phyloP scores from a whole-genome alignment of 1,140 invertebrate genomes.

The Lepidotrigona ventralis region DNA sequence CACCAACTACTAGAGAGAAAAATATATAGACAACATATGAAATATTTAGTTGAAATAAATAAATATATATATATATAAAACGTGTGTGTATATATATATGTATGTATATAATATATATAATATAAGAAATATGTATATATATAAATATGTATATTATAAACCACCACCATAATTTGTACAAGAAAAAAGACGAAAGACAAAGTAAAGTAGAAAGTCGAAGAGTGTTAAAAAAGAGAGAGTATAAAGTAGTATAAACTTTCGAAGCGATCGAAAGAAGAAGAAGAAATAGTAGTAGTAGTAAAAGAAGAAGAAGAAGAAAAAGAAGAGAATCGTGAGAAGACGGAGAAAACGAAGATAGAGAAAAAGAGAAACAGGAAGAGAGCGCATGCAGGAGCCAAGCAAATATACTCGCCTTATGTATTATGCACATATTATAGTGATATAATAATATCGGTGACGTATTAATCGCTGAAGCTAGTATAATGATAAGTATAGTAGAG shows the following conservation, averaged over 20 bases:
- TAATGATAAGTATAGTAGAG: neutral
- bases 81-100: conserved; percentile 1
- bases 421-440: conserved; percentile 46
- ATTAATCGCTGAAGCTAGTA: conserved; percentile 39
- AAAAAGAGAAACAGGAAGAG: conserved; percentile 31
- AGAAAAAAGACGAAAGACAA: conserved; percentile 35
- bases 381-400: conserved; percentile 62
- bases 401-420: conserved; percentile 58
- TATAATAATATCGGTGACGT: conserved; percentile 15
- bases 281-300: conserved; percentile 2
- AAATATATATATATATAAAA: conserved; percentile 31
- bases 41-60: conserved; percentile 32
- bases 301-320: neutral
- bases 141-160: conserved; percentile 35
- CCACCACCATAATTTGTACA: conserved; percentile 22
- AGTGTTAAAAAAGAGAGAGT: neutral
- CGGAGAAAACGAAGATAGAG: conserved; percentile 3
- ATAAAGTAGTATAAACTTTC: neutral
- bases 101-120: conserved; percentile 24
- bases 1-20: conserved; percentile 46
- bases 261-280: conserved; percentile 21
- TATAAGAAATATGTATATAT: conserved; percentile 53
- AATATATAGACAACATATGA: conserved; percentile 35
- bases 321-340: neutral
- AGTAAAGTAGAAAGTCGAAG: conserved; percentile 40